Conservation (phyloP, 2,888 invertebrate species). For the Aphodius granarius region DNA sequence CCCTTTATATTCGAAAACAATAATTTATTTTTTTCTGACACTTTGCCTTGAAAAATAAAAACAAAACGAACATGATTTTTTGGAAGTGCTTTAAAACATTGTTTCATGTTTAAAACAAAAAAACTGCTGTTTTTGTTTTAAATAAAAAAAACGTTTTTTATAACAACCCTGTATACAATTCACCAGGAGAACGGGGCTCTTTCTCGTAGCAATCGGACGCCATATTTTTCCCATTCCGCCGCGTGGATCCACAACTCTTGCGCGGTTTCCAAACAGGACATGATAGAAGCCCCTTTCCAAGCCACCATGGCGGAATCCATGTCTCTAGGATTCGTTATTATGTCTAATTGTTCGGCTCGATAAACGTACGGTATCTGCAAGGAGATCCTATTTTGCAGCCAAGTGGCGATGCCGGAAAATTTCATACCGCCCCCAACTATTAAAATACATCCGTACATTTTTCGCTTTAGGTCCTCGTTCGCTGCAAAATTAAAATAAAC, state of each 20-base stretch:
- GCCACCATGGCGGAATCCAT: constrained; percentile 88
- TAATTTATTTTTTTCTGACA: no score
- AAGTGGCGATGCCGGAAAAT: constrained; percentile 79
- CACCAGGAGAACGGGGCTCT: constrained; percentile 91
- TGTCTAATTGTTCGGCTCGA: constrained; percentile 73
- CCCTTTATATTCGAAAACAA: no score
- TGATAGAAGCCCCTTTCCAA: constrained; percentile 94
- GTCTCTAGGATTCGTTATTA: constrained; percentile 88
- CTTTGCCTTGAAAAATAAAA: no score
- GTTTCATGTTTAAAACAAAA: not conserved
- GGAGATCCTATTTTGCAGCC: constrained; percentile 85
- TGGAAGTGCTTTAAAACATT: no score
- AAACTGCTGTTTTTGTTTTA: not conserved
- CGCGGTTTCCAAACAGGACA: constrained; percentile 91
- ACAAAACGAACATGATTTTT: not conserved
- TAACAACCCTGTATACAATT: no score
- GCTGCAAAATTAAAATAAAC: constrained; percentile 52
- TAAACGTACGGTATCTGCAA: constrained; percentile 61
- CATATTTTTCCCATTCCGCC: constrained; percentile 83
- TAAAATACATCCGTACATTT: constrained; percentile 92
- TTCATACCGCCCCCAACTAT: constrained; percentile 93
- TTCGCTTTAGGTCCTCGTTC: constrained; percentile 85
- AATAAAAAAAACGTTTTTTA: no score
- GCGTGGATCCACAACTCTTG: constrained; percentile 90
- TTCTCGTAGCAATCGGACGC: constrained; percentile 84